Evolutionary conservation across 1,140 invertebrate species (phyloP).

Genomic region (Coenobita brevimanus): DNA sequence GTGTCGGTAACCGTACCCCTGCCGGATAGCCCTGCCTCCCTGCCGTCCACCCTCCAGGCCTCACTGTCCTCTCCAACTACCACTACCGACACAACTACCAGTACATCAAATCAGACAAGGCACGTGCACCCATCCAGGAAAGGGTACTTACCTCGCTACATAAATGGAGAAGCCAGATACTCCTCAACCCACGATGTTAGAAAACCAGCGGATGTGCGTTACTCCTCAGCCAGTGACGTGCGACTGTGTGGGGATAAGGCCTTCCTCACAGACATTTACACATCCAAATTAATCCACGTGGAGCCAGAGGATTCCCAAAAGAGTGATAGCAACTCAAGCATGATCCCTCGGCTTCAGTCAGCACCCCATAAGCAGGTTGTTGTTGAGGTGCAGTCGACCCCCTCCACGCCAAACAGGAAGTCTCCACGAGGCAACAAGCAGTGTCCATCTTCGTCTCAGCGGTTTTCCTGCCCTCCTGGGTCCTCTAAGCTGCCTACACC

Average conservation of each 20-base stretch:
- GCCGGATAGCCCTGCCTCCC: not conserved
- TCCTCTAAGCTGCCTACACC: slow-evolving; percentile 22
- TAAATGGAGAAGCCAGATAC: slow-evolving; percentile 64
- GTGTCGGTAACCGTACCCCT: slow-evolving; percentile 49
- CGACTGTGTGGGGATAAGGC: slow-evolving; percentile 35
- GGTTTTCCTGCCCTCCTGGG: slow-evolving; percentile 37
- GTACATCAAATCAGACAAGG: not conserved
- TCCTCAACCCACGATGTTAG: slow-evolving; percentile 57
- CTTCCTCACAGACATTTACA: slow-evolving; percentile 45
- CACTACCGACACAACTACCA: not conserved
- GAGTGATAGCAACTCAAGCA: slow-evolving; percentile 27
- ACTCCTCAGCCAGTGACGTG: slow-evolving; percentile 38
- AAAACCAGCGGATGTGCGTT: slow-evolving; percentile 15
- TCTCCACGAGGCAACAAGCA: slow-evolving; percentile 7
- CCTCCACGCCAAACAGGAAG: slow-evolving; percentile 32
- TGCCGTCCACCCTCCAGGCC: not conserved
- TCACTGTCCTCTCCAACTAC: not conserved
- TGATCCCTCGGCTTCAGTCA: slow-evolving; percentile 21
- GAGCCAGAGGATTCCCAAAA: slow-evolving; percentile 40
- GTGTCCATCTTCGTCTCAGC: slow-evolving; percentile 10
- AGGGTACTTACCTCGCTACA: slow-evolving; percentile 55
- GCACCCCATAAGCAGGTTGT: slow-evolving; percentile 35
- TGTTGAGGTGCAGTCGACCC: slow-evolving; percentile 24
- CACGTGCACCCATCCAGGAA: slow-evolving; percentile 13
- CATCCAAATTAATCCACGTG: slow-evolving; percentile 38